Percentiles rank a stretch among this genome's conserved stretches.
Evolutionary conservation across 2,113 vertebrate genomes (phyloP).

Genomic region (Mirza zaza): DNA sequence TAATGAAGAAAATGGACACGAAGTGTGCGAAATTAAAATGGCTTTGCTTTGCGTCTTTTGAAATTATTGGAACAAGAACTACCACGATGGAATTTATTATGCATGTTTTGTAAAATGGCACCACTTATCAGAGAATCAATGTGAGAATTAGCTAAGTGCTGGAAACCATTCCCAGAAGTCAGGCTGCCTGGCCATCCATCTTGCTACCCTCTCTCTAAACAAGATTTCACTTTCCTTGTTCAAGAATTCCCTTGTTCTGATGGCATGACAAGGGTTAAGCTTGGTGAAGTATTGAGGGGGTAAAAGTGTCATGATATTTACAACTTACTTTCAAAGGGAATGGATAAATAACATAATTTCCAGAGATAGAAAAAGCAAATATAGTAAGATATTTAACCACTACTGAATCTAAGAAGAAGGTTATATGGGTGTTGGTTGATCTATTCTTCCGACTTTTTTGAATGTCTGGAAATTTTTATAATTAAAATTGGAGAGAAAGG

Average conservation of each 20-base stretch:
- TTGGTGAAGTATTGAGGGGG: neutral
- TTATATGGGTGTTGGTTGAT: neutral
- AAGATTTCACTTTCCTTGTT: neutral
- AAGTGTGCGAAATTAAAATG: neutral
- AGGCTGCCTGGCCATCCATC: neutral
- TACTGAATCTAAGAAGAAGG: neutral
- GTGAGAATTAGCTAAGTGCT: slow-evolving; percentile 20
- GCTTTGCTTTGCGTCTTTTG: neutral
- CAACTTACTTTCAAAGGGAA: slow-evolving; percentile 17
- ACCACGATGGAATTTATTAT: neutral
- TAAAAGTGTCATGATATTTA: neutral
- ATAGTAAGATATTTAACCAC: neutral
- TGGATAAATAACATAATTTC: neutral
- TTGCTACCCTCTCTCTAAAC: neutral
- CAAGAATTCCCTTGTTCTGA: neutral
- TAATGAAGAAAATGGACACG: neutral
- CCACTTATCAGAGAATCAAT: slow-evolving; percentile 3
- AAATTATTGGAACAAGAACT: slow-evolving; percentile 3
- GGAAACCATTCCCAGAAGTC: slow-evolving; percentile 2
- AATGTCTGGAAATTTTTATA: neutral
- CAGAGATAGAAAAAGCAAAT: neutral
- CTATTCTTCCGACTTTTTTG: neutral
- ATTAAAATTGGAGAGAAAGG: neutral
- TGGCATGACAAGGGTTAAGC: neutral
- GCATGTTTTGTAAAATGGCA: neutral